Conservation (phyloP, 2,797 vertebrate genomes). For the Varecia variegata region DNA sequence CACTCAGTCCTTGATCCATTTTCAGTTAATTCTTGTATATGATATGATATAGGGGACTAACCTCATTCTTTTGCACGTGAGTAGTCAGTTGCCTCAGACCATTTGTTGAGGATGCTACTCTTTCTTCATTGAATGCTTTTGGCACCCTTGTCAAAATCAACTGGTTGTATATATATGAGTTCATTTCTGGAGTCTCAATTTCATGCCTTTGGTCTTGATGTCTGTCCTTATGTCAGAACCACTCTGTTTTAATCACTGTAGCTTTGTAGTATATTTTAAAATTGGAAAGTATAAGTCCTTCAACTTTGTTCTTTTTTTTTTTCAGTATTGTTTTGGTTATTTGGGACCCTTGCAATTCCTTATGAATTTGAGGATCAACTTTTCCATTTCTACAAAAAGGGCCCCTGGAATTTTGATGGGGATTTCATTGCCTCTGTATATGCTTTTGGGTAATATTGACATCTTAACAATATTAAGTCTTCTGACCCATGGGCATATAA, state of each 20-base stretch:
- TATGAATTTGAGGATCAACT: background rate
- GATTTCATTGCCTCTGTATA: background rate
- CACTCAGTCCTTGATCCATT: background rate
- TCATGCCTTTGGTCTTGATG: background rate
- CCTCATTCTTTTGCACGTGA: background rate
- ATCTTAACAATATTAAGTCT: background rate
- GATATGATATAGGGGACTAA: background rate
- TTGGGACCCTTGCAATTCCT: background rate
- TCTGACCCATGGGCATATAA: background rate
- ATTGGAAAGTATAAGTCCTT: background rate
- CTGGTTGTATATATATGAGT: background rate
- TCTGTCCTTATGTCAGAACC: background rate
- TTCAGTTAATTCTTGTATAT: background rate
- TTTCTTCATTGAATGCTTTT: background rate
- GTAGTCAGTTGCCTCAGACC: background rate
- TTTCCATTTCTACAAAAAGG: background rate
- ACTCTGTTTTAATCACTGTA: background rate
- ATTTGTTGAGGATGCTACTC: background rate
- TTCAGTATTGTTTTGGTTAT: background rate
- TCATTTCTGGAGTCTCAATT: background rate
- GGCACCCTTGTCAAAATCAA: background rate
- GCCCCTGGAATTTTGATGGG: background rate
- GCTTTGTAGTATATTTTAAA: constrained; percentile 2
- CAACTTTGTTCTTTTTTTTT: background rate
- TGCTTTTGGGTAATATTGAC: background rate